phyloP scores from a whole-genome alignment of 2,113 vertebrate genomes.

The Cricetomys ansorgei region DNA sequence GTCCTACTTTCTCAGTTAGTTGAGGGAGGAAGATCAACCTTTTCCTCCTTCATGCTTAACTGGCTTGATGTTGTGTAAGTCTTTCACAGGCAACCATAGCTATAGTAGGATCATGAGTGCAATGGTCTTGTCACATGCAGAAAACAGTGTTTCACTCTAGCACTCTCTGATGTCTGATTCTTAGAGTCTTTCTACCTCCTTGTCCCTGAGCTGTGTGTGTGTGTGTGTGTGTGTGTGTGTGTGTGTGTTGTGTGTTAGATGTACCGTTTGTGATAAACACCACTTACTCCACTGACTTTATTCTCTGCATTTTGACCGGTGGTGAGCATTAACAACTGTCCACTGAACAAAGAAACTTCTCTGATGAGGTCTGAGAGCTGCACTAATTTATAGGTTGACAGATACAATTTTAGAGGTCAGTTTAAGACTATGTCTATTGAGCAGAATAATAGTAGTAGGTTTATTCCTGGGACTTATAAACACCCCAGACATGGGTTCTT shows the following conservation, averaged over 20 bases:
- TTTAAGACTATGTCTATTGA: not conserved
- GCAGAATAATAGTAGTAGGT: not conserved
- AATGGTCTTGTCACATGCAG: not conserved
- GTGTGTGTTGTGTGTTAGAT: not conserved
- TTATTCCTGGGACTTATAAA: not conserved
- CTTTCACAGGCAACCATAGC: not conserved
- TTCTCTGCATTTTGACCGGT: not conserved
- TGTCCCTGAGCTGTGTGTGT: not conserved
- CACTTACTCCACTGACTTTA: not conserved
- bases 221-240: not conserved
- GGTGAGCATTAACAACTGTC: not conserved
- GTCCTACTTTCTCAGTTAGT: not conserved
- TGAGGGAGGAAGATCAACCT: not conserved
- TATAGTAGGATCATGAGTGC: not conserved
- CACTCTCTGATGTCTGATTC: not conserved
- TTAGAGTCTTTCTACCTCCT: not conserved
- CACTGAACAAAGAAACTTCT: not conserved
- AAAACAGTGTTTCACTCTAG: not conserved
- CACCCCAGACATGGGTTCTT: not conserved
- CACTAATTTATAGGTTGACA: too few relatives aligned
- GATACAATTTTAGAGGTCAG: too few relatives aligned
- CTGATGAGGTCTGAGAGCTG: not conserved
- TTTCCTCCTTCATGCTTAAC: not conserved
- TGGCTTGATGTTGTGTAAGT: not conserved
- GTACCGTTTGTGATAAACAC: not conserved